Base-by-base conservation (phyloP, 2,888 invertebrate genomes). In the Elysia crispata region DNA sequence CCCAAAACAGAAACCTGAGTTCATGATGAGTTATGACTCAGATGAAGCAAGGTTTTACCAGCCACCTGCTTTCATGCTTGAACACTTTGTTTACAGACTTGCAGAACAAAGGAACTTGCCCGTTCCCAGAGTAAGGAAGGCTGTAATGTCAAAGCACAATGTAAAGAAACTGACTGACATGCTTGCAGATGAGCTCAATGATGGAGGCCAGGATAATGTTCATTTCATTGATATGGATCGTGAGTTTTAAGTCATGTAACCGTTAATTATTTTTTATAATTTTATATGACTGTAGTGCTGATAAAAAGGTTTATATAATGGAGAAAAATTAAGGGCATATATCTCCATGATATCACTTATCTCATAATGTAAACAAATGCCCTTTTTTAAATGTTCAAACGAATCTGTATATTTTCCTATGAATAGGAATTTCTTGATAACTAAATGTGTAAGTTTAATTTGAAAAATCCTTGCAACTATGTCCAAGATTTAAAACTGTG, bases 111-210 rank as follows among this genome's bases (percentile, higher is more conserved):
- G 85, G 31, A 84, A 85, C 30, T 62, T 90, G 33, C 87, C 90
- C 1, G 70, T 89, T 25, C 83, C 83, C 33, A 84, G 83, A 73
- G 88, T 90, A 20, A 83, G 86, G 81, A 81, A 86, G 62, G 80
- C 83, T 5, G 80, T 91, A 76, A 87, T 85, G 77, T 91, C 91
- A 0, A 87, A 81, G 79, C 86, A 89, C 70, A 90, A 89, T 82
- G 89, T 90, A 80, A 89, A 89, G 76, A 91, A 89, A 76, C 77
- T 91, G 30, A 89, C 90, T n/a, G 86, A 89, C 64, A 50, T 91
- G 31, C 76, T 91, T 54, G 86, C 86, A 11, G 83, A 87, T n/a
- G 82, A 86, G 50, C 76, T 84, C 28, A 83, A 85, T 18, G 74
- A 76, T 72, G 41, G 62, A 8, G 28, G 49, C 3, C 82, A 82